Evolutionary conservation across 1,140 invertebrate genomes (phyloP).

Genomic region (Marisa cornuarietis): DNA sequence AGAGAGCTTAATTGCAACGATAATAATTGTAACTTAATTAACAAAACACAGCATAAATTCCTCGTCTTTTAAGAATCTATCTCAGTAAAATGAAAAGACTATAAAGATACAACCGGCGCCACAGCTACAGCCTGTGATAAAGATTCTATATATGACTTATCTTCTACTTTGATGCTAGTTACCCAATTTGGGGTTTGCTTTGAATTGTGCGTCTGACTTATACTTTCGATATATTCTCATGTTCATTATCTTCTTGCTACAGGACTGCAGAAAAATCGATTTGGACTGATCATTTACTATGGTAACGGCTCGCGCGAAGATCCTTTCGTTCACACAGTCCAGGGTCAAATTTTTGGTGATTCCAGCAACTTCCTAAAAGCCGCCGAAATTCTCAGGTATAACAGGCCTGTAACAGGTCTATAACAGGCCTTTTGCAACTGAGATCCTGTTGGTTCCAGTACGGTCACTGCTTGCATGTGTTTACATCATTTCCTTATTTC

Average conservation of each 20-base stretch:
- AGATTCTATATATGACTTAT: no score
- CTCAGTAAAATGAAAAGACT: no score
- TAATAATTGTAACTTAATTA: no score
- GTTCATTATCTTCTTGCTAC: conserved; percentile 20
- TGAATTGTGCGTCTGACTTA: background rate
- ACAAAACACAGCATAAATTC: no score
- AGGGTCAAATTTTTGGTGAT: conserved; percentile 65
- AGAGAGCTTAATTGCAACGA: no score
- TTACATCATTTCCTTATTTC: background rate
- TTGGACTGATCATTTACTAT: conserved; percentile 83
- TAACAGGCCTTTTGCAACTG: no score
- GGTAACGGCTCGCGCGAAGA: conserved; percentile 75
- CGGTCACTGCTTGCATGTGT: background rate
- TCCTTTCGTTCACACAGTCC: conserved; percentile 72
- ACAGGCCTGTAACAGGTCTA: background rate
- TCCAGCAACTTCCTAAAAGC: conserved; percentile 57
- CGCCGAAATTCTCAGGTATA: conserved; percentile 49
- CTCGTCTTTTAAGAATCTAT: no score
- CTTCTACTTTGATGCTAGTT: no score
- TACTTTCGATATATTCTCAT: background rate
- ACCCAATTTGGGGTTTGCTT: no score
- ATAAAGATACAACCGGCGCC: no score
- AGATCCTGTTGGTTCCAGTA: background rate
- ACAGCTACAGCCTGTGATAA: no score
- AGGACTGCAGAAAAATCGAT: conserved; percentile 70